Base-by-base conservation (phyloP, 2,888 invertebrate genomes). In the Ophioninae sp. region DNA sequence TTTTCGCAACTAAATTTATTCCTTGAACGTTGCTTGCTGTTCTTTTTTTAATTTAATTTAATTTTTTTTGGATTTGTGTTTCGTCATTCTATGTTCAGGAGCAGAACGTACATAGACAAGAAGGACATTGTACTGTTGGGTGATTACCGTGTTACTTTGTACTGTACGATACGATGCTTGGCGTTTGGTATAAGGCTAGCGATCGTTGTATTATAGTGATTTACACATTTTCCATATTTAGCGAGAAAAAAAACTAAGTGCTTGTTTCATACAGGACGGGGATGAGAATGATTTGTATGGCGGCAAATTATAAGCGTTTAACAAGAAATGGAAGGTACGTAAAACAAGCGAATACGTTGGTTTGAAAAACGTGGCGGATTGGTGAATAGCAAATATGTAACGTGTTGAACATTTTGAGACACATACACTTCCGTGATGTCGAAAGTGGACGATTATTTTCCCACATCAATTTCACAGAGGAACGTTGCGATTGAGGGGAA, bases 61-160 rank as follows among this genome's bases (percentile, higher is more conserved):
- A 56, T 13, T 22, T 44, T 61, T 22, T 30, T 20, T 75, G 13
- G 23, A 41, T 37, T 37, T 59, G 64, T 51, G 39, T 44, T 68
- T 69, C 58, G 44, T 56, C 37, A 39, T 30, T 30, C 30, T 30
- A 30, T 30, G 30, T 30, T 30, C 1, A 30, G 30, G 30, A 30
- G 30, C 41, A 30, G 39, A 64, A 37, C 51, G 65, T 51, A 58
- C 65, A 65, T 69, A 23, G 72, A 65, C 56, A 64, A 61, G 17
- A 73, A 23, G 72, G 51, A n/a, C 37, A 77, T 85, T 86, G 85
- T 86, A 85, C 84, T 85, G 71, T 83, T 81, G 79, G 81, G 80
- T 79, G 78, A 79, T 82, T 68, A 84, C 58, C 44, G 58, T 79
- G 51, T 44, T 83, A 69, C 61, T 79, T 80, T 85, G 72, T 85